Evolutionary conservation across 92 coral and sea anemone genomes (phyloP), one percentile per base, ranked within the genome.

Genomic region (Actinostola sp.): DNA sequence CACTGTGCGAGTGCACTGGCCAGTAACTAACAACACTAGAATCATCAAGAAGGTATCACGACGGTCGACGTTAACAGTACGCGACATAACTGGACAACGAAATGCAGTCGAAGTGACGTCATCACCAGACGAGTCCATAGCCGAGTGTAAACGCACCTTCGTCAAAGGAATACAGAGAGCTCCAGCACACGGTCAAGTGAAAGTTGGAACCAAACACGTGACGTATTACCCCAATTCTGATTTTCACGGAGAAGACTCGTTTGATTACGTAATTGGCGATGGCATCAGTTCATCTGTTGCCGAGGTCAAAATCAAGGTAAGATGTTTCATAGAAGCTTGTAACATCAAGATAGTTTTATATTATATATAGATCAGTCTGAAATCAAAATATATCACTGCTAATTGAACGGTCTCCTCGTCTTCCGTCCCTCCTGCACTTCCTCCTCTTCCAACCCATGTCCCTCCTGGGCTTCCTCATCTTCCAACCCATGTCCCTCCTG

Each of bases 21-120:
- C 99, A 15, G 91, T 78, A 25, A 95, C 96, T 14, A 95, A 95
- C 90, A 95, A 91, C 71, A 95, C 99, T 17, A 86, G 99, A 45
- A 81, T 95, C 54, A 89, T 95, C 36, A 70, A 91, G 36, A 80
- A 88, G 73, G 99, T 95, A 42, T 83, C 89, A 17, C 82, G 99
- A 35, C 78, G 99, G 73, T 70, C 93, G 38, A 61, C 86, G 28
- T 33, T 95, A 31, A 85, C 87, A 1, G 96, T 92, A 0, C 96
- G 92, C 30, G 99, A 95, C 42, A 74, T 95, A 16, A 58, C 80
- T 45, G 90, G 96, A 6, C 88, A 82, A 62, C 72, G 92, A 60
- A 86, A 92, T 78, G 85, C 92, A 36, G 68, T 88, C n/a, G 97
- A 91, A 50, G 95, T 80, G 67, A 92, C 87, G 70, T 84, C 93